phyloP scores from a whole-genome alignment of 2,113 vertebrate genomes.

The Corythaixoides concolor region DNA sequence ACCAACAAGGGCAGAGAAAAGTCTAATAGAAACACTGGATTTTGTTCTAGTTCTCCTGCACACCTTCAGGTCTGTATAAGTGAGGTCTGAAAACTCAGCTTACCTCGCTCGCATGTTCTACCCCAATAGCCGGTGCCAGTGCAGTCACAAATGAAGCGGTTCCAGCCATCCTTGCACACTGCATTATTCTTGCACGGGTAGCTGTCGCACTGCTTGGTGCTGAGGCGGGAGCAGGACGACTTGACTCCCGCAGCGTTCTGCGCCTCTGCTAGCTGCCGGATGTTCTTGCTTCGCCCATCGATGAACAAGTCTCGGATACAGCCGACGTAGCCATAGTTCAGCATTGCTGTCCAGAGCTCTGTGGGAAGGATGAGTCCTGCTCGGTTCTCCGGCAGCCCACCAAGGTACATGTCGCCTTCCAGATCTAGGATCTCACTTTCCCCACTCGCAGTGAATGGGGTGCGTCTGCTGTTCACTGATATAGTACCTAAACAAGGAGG shows the following conservation, averaged over 20 bases:
- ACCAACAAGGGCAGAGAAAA: neutral
- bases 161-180: slow-evolving; percentile 93
- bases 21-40: neutral
- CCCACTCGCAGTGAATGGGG: slow-evolving; percentile 92
- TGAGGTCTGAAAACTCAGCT: neutral
- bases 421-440: slow-evolving; percentile 97
- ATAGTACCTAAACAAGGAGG: slow-evolving; percentile 84
- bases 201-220: slow-evolving; percentile 91
- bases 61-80: neutral
- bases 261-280: slow-evolving; percentile 88
- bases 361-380: slow-evolving; percentile 91
- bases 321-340: slow-evolving; percentile 96
- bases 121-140: slow-evolving; percentile 93
- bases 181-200: slow-evolving; percentile 93
- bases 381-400: slow-evolving; percentile 90
- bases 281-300: slow-evolving; percentile 94
- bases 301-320: slow-evolving; percentile 96
- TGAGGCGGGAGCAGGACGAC: slow-evolving; percentile 86
- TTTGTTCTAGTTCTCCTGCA: neutral
- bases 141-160: slow-evolving; percentile 96
- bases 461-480: slow-evolving; percentile 94
- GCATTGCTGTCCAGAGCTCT: slow-evolving; percentile 96
- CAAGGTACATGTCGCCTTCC: slow-evolving; percentile 95
- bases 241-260: slow-evolving; percentile 91
- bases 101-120: slow-evolving; percentile 91